Evolutionary conservation across 2,113 vertebrate species (phyloP).

Genomic region (Microtus montanus): DNA sequence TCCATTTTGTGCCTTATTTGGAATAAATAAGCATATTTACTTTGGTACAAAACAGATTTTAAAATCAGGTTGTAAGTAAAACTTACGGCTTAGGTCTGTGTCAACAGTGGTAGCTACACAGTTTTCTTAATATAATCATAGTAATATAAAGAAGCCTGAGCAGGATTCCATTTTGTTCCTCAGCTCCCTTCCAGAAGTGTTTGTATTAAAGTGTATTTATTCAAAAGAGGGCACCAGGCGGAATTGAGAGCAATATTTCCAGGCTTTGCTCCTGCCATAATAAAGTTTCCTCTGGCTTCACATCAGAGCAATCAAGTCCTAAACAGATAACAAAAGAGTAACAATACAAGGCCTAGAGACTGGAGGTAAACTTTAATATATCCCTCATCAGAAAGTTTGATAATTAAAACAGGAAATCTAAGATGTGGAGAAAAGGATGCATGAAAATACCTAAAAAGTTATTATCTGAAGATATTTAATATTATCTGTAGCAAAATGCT

Average conservation of each 20-base stretch:
- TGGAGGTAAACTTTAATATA: neutral
- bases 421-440: neutral
- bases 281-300: neutral
- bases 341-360: neutral
- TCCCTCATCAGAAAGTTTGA: neutral
- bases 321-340: neutral
- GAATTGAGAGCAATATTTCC: neutral
- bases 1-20: no score
- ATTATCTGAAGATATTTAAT: neutral
- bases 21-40: neutral
- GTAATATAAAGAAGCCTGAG: neutral
- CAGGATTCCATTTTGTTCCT: neutral
- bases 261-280: neutral
- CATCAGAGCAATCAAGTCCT: neutral
- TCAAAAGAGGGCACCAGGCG: neutral
- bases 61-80: neutral
- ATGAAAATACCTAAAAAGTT: neutral
- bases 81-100: neutral
- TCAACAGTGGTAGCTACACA: neutral
- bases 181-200: neutral
- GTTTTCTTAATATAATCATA: neutral
- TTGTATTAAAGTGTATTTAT: constrained; percentile 23
- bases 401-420: constrained; percentile 17
- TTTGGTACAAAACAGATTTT: neutral
- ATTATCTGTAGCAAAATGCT: constrained; percentile 11